phyloP scores from a whole-genome alignment of 2,113 vertebrate species.

The Struthio camelus region DNA sequence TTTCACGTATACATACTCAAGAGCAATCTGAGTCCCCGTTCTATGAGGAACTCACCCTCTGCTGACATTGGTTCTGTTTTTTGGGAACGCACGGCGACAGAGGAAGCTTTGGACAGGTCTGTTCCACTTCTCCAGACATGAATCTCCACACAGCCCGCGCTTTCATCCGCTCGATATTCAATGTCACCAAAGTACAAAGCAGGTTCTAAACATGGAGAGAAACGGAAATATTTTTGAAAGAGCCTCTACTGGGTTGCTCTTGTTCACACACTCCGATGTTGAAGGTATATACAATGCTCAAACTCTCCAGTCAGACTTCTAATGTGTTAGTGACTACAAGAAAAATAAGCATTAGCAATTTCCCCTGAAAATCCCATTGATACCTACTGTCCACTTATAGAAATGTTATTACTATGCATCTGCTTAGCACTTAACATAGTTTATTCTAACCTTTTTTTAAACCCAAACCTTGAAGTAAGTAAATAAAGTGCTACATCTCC shows the following conservation, averaged over 20 bases:
- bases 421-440: neutral
- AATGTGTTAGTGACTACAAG: neutral
- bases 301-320: neutral
- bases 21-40: neutral
- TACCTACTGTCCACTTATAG: neutral
- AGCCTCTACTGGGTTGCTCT: neutral
- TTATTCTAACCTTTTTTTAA: neutral
- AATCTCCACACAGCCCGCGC: slow-evolving; percentile 81
- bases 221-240: neutral
- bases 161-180: slow-evolving; percentile 81
- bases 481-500: neutral
- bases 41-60: slow-evolving; percentile 74
- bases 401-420: neutral
- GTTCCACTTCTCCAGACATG: slow-evolving; percentile 84
- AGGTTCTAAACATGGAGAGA: slow-evolving; percentile 73
- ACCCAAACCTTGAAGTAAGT: neutral
- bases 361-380: neutral
- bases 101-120: slow-evolving; percentile 84
- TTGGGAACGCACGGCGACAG: slow-evolving; percentile 80
- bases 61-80: slow-evolving; percentile 82
- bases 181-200: slow-evolving; percentile 80
- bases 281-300: neutral
- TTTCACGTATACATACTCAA: neutral
- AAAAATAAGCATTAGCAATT: neutral
- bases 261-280: neutral